phyloP scores from a whole-genome alignment of 2,113 vertebrate species.

The Paraplagusia blochii region DNA sequence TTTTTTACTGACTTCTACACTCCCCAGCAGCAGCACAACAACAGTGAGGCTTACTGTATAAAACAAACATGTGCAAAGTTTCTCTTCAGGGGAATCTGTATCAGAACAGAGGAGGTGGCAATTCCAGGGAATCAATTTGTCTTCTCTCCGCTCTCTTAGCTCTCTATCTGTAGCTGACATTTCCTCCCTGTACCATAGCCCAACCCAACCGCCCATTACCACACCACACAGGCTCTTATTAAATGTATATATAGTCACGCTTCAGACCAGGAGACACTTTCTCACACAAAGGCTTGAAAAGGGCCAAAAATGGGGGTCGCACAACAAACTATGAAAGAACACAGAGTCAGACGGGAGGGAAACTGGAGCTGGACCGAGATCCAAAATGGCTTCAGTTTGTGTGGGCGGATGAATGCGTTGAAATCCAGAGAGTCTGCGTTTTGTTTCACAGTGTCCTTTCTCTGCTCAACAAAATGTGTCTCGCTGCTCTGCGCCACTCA shows the following conservation, averaged over 20 bases:
- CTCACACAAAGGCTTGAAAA: conserved; percentile 63
- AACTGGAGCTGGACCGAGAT: conserved; percentile 42
- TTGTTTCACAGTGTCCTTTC: conserved; percentile 38
- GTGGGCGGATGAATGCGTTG: conserved; percentile 55
- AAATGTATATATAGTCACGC: conserved; percentile 82
- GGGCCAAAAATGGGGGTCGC: conserved; percentile 39
- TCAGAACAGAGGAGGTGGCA: conserved; percentile 44
- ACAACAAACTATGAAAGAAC: conserved; percentile 48
- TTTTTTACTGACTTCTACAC: no score
- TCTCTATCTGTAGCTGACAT: conserved; percentile 67
- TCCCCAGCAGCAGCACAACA: no score
- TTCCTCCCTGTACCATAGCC: conserved; percentile 65
- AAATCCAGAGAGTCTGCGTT: conserved; percentile 52
- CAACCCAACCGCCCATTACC: conserved; percentile 75
- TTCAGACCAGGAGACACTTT: conserved; percentile 66
- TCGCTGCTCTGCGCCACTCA: conserved; percentile 55
- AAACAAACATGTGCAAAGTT: not conserved
- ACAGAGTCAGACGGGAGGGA: conserved; percentile 26
- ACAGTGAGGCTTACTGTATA: conserved; percentile 6
- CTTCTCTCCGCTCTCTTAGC: conserved; percentile 56
- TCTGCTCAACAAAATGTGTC: conserved; percentile 12
- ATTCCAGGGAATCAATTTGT: conserved; percentile 65
- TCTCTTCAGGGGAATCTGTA: conserved; percentile 34
- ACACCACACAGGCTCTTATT: conserved; percentile 77
- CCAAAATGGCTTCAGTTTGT: conserved; percentile 61